Conservation (phyloP, 2,888 invertebrate genomes). For the Eurytoma californica region DNA sequence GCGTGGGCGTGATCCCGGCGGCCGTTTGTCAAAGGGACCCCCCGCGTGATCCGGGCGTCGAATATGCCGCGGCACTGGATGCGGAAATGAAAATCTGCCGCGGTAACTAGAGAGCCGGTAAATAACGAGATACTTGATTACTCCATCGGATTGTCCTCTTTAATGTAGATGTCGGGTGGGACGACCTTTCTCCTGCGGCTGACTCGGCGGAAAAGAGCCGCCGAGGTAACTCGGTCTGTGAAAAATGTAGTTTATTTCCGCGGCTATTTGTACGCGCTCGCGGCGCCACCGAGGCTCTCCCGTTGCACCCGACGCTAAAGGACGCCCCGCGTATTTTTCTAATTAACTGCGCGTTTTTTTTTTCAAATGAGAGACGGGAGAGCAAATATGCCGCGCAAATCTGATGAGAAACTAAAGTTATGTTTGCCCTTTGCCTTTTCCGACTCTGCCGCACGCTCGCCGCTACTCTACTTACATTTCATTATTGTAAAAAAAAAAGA, state of each 20-base stretch:
- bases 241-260: constrained; percentile 27
- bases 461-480: no score
- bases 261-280: not conserved
- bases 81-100: constrained; percentile 16
- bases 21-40: not conserved
- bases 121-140: constrained; percentile 27
- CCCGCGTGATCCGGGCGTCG: not conserved
- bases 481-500: no score
- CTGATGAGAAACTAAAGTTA: not conserved
- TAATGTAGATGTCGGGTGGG: not conserved
- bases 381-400: constrained; percentile 2
- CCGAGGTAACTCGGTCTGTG: not conserved
- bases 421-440: no score
- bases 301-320: not conserved
- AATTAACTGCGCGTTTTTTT: constrained; percentile 7
- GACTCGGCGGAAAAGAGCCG: not conserved
- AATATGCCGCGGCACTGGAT: not conserved
- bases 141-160: constrained; percentile 14
- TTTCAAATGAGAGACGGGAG: not conserved
- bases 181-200: not conserved
- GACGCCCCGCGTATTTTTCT: constrained; percentile 4
- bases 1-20: not conserved
- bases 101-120: constrained; percentile 4
- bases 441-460: no score
- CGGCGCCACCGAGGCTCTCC: not conserved